Evolutionary conservation across 2,113 vertebrate species (phyloP), one percentile per base, ranked within the genome.

Genomic region (Emydocephalus ijimae): DNA sequence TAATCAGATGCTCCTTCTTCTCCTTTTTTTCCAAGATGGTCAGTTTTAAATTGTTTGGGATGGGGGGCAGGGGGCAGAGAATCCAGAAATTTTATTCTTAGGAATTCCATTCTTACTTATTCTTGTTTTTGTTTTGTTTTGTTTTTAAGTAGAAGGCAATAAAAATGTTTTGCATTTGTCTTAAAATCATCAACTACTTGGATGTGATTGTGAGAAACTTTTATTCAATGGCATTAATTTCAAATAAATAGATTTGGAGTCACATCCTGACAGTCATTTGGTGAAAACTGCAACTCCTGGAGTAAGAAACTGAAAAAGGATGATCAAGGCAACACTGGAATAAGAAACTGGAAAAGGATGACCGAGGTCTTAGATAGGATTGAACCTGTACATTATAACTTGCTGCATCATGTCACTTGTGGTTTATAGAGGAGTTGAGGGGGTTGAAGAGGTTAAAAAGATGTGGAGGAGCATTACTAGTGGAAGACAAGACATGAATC

Each of bases 1-100:
- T 96, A 96, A 96, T 96, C 95, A 94, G 95, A 94, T 92, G 81
- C 93, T 87, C 95, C 91, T 91, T 88, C 95, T 96, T 96, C 57
- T 90, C 96, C 96, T 93, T 45, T 61, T 89, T 96, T 97, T 93
- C 20, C 94, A 95, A 92, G 94, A 92, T 95, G 23, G 9, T 93
- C 56, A 26, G 89, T 90, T 94, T 93, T 95, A 89, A 90, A 95
- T 90, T 91, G 90, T 50, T 96, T 93, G 11, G 24, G 6, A 7
- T 9, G 9, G 57, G n/a, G 55, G 91, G 69, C 74, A 89, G 29
- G 45, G n/a, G 56, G 52, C 12, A 81, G 64, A 92, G 12, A 54
- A 74, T 0, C 93, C 87, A 20, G 43, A 45, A 29, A 56, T 15
- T 50, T 94, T 95, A 90, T 93, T 94, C 93, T 93, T 88, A 92